Base-by-base conservation (phyloP, 2,888 invertebrate species). In the Odontothrips loti region DNA sequence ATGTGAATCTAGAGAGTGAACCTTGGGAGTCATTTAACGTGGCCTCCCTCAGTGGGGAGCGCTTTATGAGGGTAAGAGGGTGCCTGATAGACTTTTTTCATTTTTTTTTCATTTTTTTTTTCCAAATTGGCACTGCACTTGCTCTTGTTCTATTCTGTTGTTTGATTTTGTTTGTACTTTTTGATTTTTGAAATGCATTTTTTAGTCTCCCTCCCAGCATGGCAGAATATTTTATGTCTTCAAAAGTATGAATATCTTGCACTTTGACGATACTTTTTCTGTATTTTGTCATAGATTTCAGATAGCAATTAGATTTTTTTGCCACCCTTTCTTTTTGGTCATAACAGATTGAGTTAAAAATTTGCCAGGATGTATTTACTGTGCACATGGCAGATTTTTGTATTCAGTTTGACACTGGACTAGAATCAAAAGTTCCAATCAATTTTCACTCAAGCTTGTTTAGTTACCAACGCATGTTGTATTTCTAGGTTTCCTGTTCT, bases 21-120 rank as follows among this genome's bases (percentile, higher is more conserved):
- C 88, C 89, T 85, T 91, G 91, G 91, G 91, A 91, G 87, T 89
- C 88, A 86, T 90, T 89, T 87, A 88, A 88, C 86, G 88, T 89
- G 85, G 89, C 89, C 86, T 89, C 89, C 86, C 87, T 90, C 85
- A 87, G 88, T 85, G 91, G 90, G 85, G 90, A 90, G 86, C 89
- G 88, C 85, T 88, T 90, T 85, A 89, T 91, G 86, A 89, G 91
- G 90, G 91, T 91, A 90, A 90, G 90, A 85, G 83, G 82, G 78
- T 58, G 75, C 79, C 79, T 63, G 47, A 10, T 75, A 23, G 58
- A 48, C 17, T 34, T 58, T 78, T 80, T n/a, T n/a, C n/a, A n/a
- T 81, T 48, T 80, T 48, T 80, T 51, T 79, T 79, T 81, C 80
- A 43, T 48, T 43, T 43, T 81, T 27, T 81, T 80, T 79, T 80